phyloP scores from a whole-genome alignment of 2,113 vertebrate genomes.

The Paralichthys olivaceus region DNA sequence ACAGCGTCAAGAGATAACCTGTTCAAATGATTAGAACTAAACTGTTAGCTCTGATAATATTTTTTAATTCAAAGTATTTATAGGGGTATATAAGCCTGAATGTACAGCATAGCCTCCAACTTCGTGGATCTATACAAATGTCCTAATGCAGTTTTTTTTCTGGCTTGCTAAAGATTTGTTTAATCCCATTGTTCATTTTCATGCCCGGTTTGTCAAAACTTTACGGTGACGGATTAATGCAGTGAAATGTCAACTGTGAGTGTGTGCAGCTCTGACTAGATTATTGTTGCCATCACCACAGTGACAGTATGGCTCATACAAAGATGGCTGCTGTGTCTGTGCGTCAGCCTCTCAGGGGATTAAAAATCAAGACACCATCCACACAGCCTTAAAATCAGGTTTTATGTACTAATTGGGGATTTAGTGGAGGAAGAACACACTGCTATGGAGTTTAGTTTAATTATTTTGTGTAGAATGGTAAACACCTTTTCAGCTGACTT shows the following conservation, averaged over 20 bases:
- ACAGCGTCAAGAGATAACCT: not conserved
- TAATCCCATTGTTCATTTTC: slow-evolving; percentile 9
- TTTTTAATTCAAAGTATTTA: not conserved
- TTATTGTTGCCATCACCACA: slow-evolving; percentile 42
- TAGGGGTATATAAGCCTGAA: not conserved
- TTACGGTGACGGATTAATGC: slow-evolving; percentile 13
- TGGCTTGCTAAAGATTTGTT: not conserved
- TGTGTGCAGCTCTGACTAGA: slow-evolving; percentile 23
- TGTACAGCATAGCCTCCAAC: not conserved
- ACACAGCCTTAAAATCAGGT: not conserved
- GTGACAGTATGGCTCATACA: slow-evolving; percentile 28
- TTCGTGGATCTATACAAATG: not conserved
- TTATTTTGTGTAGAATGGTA: not conserved
- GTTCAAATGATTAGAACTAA: not conserved
- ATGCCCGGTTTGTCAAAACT: slow-evolving; percentile 2
- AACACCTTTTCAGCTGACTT: not conserved
- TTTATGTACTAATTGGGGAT: not conserved
- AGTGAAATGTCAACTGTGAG: slow-evolving; percentile 1
- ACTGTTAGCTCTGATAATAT: not conserved
- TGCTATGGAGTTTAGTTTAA: not conserved
- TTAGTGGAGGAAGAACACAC: not conserved
- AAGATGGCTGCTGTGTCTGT: slow-evolving; percentile 58
- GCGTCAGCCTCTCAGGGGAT: slow-evolving; percentile 10
- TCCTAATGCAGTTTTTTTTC: not conserved
- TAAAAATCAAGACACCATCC: slow-evolving; percentile 19